Evolutionary conservation across 1,140 invertebrate species (phyloP).

Genomic region (Bombus superbus): DNA sequence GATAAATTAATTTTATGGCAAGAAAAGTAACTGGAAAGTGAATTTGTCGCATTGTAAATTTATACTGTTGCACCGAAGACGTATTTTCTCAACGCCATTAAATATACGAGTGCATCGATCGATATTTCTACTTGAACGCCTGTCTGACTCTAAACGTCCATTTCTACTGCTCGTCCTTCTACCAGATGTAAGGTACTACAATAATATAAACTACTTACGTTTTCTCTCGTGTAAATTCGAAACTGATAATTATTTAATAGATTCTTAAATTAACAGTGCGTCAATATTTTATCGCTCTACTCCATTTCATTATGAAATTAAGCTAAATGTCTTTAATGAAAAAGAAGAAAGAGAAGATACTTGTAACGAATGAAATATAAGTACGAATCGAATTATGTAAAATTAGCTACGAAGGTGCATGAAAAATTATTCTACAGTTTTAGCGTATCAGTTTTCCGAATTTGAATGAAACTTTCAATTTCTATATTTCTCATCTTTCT

Average conservation of each 20-base stretch:
- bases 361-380: background rate
- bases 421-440: background rate
- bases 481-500: background rate
- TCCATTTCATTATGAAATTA: background rate
- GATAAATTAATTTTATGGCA: background rate
- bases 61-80: background rate
- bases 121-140: background rate
- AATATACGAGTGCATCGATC: background rate
- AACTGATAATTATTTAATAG: background rate
- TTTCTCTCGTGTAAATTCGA: background rate
- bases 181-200: background rate
- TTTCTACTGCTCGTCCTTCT: background rate
- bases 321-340: background rate
- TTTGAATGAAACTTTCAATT: background rate
- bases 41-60: background rate
- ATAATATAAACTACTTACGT: background rate
- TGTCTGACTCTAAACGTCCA: background rate
- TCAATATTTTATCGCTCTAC: background rate
- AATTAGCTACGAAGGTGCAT: background rate
- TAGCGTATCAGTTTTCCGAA: accelerated
- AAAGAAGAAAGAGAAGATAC: background rate
- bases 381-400: background rate
- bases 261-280: background rate
- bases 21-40: background rate
- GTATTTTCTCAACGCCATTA: background rate